phyloP scores from a whole-genome alignment of 2,888 invertebrate species.

The Pterostichus niger region DNA sequence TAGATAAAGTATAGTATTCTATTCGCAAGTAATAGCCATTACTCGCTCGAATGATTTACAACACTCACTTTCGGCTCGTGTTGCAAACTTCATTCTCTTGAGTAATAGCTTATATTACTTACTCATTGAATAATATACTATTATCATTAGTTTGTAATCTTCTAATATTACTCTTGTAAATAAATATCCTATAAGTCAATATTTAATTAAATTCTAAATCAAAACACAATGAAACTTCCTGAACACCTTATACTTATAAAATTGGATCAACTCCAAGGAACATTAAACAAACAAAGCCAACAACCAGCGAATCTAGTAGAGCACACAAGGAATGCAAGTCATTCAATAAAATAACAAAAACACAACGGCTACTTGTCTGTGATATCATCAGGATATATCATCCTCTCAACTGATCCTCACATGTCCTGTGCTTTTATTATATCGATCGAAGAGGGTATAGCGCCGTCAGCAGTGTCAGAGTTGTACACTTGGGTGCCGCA shows the following conservation, averaged over 20 bases:
- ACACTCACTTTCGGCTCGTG: too few species aligned
- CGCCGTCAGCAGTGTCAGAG: too few species aligned
- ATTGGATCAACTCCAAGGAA: not conserved
- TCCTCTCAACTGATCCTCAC: not conserved
- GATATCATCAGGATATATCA: not conserved
- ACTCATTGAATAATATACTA: too few species aligned
- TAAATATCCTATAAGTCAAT: not conserved
- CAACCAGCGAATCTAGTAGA: too few species aligned
- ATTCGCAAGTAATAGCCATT: too few species aligned
- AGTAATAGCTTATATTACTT: too few species aligned
- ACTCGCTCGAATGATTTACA: too few species aligned
- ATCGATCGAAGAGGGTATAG: too few species aligned
- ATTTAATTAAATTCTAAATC: not conserved
- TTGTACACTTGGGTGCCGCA: too few species aligned
- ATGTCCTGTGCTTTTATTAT: too few species aligned
- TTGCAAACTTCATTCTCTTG: too few species aligned
- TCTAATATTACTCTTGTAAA: not conserved
- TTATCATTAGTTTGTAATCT: not conserved
- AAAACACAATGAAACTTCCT: not conserved
- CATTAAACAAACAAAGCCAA: not conserved
- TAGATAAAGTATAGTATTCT: too few species aligned
- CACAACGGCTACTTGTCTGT: not conserved
- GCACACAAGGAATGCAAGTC: conserved; percentile 5
- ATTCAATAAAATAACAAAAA: not conserved
- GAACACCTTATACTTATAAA: conserved; percentile 4